Base-by-base conservation (phyloP, 1,140 invertebrate genomes). In the Drosophila ohnishii region DNA sequence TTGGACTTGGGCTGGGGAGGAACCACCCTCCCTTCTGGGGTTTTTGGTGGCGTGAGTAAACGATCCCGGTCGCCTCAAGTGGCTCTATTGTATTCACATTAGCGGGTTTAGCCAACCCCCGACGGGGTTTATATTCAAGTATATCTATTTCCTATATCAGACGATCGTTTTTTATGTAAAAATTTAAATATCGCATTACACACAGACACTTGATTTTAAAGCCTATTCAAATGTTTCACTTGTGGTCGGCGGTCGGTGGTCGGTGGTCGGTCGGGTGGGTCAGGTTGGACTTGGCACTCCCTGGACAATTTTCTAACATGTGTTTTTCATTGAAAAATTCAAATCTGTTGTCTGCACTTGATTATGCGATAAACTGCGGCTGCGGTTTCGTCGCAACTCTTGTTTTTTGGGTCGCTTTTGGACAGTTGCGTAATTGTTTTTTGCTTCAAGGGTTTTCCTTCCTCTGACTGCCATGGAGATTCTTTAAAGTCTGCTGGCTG, bases 171-270 rank as follows among this genome's bases (percentile, higher is more conserved):
- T 80, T 80, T 69, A 16, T 40, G 10, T 35, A 22, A 34, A 88
- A 87, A 88, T 87, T 87, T 84, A 84, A 88, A 87, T 87, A 87
- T 87, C 84, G 84, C 84, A 87, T 87, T 87, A 87, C 84, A 80
- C 37, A 80, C 84, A 87, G 80, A 50, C 84, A 88, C 84, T 87
- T 87, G 84, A 84, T 77, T 87, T 88, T 78, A 78, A 70, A 88
- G 79, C 66, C 64, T 48, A 87, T 88, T 88, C 32, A 88, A 87
- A 83, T 84, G 80, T 75, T 87, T 87, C 82, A 86, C 82, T 86
- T 87, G 80, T 69, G 65, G 44, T 30, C n/a, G 14, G 14, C 16
- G 47, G 47, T 48, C 25, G 47, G 22, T 28, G 47, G 47, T 48
- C 25, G 47, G 22, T 28, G 47, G 47, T 32, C 25, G 7, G 48